These are phyloP conservation scores for Heteractis magnifica DNA, from an alignment of 92 coral and sea anemone species.

Conservation along the genomic window DNA sequence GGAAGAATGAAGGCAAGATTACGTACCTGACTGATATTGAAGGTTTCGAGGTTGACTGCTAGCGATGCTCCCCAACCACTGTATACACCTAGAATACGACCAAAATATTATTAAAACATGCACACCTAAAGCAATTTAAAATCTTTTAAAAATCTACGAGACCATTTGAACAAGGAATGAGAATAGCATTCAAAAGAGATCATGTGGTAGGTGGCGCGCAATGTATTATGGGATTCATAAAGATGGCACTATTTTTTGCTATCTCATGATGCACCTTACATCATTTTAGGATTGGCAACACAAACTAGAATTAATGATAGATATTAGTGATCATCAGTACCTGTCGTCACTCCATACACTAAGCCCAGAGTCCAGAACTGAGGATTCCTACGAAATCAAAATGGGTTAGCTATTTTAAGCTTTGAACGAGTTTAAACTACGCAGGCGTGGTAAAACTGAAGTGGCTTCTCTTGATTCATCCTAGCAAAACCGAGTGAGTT, in stretches of 20 bases:
- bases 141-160: too few relatives aligned
- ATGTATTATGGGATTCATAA: background rate
- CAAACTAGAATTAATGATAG: too few relatives aligned
- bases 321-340: constrained; percentile 31
- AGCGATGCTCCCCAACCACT: constrained; percentile 99
- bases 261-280: background rate
- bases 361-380: constrained; percentile 94
- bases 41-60: constrained; percentile 91
- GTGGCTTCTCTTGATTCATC: background rate
- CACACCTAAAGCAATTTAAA: background rate
- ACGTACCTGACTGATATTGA: constrained; percentile 76
- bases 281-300: too few relatives aligned
- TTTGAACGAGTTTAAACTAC: background rate
- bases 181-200: too few relatives aligned
- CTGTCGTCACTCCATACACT: constrained; percentile 94
- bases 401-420: background rate
- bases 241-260: background rate
- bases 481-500: background rate
- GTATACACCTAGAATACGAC: constrained; percentile 69
- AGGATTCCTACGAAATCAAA: constrained; percentile 49
- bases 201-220: background rate
- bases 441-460: background rate
- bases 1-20: background rate
- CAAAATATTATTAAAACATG: background rate
- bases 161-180: too few relatives aligned